Base-by-base conservation (phyloP, 2,797 vertebrate genomes). In the Phrynocephalus vlangalii region DNA sequence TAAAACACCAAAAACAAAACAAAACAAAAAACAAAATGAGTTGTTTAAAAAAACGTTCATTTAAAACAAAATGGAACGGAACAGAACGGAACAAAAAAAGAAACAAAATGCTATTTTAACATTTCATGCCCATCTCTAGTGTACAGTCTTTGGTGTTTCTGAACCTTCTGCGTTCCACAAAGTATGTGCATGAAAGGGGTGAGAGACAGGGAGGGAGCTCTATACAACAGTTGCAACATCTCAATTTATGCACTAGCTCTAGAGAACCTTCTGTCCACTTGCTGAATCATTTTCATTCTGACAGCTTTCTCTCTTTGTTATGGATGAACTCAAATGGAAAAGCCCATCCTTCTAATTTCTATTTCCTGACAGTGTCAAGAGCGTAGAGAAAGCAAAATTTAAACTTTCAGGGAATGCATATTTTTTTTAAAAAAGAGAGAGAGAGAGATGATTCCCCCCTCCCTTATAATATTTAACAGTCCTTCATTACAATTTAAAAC, bases 401-500 rank as follows among this genome's bases (percentile, higher is more conserved):
- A 9, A 60, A 76, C 81, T 90, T 94, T 92, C 91, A 30, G 71
- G 81, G 82, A 81, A 93, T 91, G 90, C 83, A 90, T 91, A 5
- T 3, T 90, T 95, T 93, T 94, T 94, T 94, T 91, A 94, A 94
- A 91, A 92, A 92, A 92, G 33, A 90, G 91, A 13, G 52, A 11
- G 91, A 92, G 91, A 90, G 87, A 87, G 84, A 88, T 87, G 8
- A 11, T 60, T 78, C 1, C 0, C 3, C 26, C 56, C 7, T 63
- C 52, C 89, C 93, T 95, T 96, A 92, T 93, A 92, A 90, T 94
- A 95, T 96, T 96, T 97, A 97, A 96, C 96, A 94, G 96, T 94
- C 93, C 93, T 96, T 95, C 93, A 95, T 95, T 96, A 95, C 94
- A 94, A 90, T 96, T 96, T 96, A 93, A 95, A 96, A 93, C 94